phyloP scores from a whole-genome alignment of 2,888 invertebrate genomes.

The Drosophila borborema region DNA sequence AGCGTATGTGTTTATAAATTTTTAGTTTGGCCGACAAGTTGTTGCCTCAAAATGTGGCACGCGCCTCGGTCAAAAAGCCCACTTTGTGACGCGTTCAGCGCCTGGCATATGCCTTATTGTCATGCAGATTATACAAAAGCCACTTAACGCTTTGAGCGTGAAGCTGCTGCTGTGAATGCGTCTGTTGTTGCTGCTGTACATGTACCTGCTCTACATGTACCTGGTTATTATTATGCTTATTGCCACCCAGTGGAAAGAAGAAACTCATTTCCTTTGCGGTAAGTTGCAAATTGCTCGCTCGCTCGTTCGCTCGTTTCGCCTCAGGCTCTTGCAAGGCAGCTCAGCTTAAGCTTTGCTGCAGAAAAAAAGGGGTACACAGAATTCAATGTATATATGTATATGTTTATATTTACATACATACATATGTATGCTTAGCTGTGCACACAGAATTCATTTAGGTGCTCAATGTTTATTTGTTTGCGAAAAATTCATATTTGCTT shows the following conservation, averaged over 20 bases:
- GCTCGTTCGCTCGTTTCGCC: slow-evolving; percentile 7
- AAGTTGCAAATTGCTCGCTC: slow-evolving; percentile 32
- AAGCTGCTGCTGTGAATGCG: slow-evolving; percentile 8
- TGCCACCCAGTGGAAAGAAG: slow-evolving; percentile 28
- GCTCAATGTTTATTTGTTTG: not conserved
- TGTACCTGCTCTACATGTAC: slow-evolving; percentile 21
- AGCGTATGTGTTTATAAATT: slow-evolving; percentile 41
- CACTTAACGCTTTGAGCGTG: slow-evolving; percentile 55
- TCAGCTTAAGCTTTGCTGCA: not conserved
- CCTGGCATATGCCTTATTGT: slow-evolving; percentile 55
- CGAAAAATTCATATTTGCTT: slow-evolving; percentile 7
- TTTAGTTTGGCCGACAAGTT: slow-evolving; percentile 51
- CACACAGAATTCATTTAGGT: not conserved
- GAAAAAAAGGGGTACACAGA: slow-evolving; percentile 1
- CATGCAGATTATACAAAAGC: slow-evolving; percentile 75
- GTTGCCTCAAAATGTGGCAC: slow-evolving; percentile 36
- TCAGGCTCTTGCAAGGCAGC: slow-evolving; percentile 2
- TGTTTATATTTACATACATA: not conserved
- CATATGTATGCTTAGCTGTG: not conserved
- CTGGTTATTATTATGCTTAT: slow-evolving; percentile 72
- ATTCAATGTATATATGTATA: not conserved
- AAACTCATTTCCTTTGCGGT: slow-evolving; percentile 52
- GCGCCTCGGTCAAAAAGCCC: slow-evolving; percentile 7
- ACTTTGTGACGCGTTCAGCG: not conserved
- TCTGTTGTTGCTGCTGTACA: slow-evolving; percentile 8